A percentile compares a stretch with the other conserved stretches of the same genome.
Evolutionary conservation across 2,888 invertebrate species (phyloP).

Genomic region (Bellardia bayeri): DNA sequence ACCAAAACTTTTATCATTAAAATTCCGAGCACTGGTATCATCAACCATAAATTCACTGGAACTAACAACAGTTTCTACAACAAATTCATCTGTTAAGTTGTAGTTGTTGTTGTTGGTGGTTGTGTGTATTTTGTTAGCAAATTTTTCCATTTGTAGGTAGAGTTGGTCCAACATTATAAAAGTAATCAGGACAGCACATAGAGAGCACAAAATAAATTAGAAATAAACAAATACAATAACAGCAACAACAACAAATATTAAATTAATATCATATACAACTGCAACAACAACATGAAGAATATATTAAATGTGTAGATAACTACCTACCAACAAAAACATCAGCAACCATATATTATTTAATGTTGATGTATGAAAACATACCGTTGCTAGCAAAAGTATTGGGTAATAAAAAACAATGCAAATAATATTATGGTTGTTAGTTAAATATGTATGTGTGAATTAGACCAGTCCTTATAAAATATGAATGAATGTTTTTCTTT

Average conservation of each 20-base stretch:
- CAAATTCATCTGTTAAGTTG: constrained; percentile 87
- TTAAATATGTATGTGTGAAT: not conserved
- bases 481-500: too few relatives aligned
- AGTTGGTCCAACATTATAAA: not conserved
- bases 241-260: constrained; percentile 42
- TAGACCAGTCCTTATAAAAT: too few relatives aligned
- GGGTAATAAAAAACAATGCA: constrained; percentile 2
- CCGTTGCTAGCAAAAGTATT: not conserved
- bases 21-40: constrained; percentile 84
- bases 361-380: constrained; percentile 1
- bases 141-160: constrained; percentile 5
- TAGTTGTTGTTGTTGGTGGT: constrained; percentile 9
- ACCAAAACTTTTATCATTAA: constrained; percentile 84
- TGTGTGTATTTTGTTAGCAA: not conserved
- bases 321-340: not conserved
- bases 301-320: not conserved
- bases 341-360: not conserved
- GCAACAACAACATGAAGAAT: constrained; percentile 19
- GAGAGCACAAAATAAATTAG: constrained; percentile 46
- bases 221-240: constrained; percentile 43
- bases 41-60: constrained; percentile 84
- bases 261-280: constrained; percentile 51
- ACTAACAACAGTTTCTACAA: constrained; percentile 88
- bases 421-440: constrained; percentile 41
- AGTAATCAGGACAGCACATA: not conserved